Evolutionary conservation across 1,140 invertebrate species (phyloP).

Genomic region (Laupala kohalensis): DNA sequence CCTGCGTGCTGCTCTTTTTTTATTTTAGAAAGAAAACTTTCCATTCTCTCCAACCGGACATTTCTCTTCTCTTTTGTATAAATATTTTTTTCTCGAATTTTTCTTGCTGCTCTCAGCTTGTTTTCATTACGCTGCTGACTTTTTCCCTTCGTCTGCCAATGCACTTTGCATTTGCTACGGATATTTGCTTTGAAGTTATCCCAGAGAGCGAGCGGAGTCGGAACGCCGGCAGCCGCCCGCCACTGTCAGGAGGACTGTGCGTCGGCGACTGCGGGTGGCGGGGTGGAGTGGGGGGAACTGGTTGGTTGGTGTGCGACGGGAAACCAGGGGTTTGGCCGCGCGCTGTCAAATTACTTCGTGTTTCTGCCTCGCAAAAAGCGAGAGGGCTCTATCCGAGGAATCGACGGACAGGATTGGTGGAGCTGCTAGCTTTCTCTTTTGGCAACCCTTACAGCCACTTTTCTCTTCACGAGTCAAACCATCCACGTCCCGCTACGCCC

Average conservation of each 20-base stretch:
- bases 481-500: too few relatives aligned
- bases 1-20: not conserved
- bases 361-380: not conserved
- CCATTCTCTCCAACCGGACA: not conserved
- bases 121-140: not conserved
- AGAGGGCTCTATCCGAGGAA: not conserved
- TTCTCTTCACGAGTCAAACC: too few relatives aligned
- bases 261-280: not conserved
- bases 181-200: not conserved
- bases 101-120: not conserved
- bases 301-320: too few relatives aligned
- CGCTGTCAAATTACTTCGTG: not conserved
- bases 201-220: too few relatives aligned
- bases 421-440: too few relatives aligned
- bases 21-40: too few relatives aligned
- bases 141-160: not conserved
- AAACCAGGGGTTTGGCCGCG: not conserved
- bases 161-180: not conserved
- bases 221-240: too few relatives aligned
- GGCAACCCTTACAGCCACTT: too few relatives aligned
- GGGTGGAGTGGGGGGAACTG: not conserved
- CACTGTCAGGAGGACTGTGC: too few relatives aligned
- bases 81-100: not conserved
- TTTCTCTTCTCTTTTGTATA: not conserved
- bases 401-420: not conserved